Conservation (phyloP, 2,113 vertebrate species). For the Pseudonaja textilis region DNA sequence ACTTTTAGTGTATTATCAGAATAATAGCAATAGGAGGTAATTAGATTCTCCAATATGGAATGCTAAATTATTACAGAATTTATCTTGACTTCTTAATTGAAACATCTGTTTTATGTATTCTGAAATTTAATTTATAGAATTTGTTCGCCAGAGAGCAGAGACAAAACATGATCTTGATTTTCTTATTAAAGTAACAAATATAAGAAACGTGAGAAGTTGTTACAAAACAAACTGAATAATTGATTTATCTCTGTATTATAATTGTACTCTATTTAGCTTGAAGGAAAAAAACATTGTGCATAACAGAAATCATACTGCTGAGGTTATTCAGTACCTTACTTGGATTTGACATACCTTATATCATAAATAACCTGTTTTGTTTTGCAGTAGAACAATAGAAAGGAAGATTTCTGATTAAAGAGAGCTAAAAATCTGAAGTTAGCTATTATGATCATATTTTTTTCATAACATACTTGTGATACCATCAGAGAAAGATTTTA, state of each 20-base stretch:
- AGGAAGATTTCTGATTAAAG: constrained; percentile 11
- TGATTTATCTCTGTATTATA: not conserved
- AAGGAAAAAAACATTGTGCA: constrained; percentile 28
- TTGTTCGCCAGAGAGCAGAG: not conserved
- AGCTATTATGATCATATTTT: not conserved
- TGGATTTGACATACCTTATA: constrained; percentile 14
- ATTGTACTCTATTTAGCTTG: not conserved
- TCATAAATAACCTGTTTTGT: not conserved
- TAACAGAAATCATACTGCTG: constrained; percentile 40
- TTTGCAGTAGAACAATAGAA: constrained; percentile 23
- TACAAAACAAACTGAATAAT: not conserved
- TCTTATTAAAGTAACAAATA: not conserved
- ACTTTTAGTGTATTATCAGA: not conserved
- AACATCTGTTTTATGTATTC: not conserved
- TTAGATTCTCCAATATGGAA: not conserved
- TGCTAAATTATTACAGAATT: not conserved
- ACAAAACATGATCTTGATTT: not conserved
- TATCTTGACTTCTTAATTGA: not conserved
- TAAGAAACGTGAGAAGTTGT: not conserved
- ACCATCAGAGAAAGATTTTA: not conserved
- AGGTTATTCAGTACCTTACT: constrained; percentile 21
- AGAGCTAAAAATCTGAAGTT: constrained; percentile 15
- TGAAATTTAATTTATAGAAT: not conserved
- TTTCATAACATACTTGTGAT: not conserved
- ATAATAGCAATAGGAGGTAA: not conserved